phyloP scores from a whole-genome alignment of 2,888 invertebrate genomes.

The Scrobipalpa atriplicella region DNA sequence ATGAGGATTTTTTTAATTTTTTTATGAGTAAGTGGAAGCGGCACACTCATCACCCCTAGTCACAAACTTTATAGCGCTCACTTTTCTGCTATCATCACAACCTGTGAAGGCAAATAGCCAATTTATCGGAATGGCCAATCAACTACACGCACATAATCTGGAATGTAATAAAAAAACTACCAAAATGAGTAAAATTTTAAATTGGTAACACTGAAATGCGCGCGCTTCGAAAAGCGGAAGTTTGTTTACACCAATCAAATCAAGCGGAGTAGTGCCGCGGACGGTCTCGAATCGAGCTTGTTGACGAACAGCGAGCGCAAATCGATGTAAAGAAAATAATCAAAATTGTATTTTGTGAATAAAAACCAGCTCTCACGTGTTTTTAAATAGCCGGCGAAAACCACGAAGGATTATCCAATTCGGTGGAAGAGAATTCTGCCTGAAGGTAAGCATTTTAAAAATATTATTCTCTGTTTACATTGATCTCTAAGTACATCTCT shows the following conservation, averaged over 20 bases:
- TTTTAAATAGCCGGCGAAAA: conserved; percentile 10
- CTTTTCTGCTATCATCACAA: no score
- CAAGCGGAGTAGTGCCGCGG: conserved; percentile 47
- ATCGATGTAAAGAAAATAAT: conserved; percentile 46
- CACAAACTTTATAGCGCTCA: no score
- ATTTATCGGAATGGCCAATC: no score
- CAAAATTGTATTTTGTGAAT: conserved; percentile 27
- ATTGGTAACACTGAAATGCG: conserved; percentile 64
- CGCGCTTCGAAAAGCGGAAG: conserved; percentile 72
- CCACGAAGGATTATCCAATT: background rate
- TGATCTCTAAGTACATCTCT: background rate
- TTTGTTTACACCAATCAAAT: conserved; percentile 79
- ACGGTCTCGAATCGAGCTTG: conserved; percentile 52
- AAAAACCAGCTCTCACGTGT: conserved; percentile 34
- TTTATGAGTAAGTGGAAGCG: no score
- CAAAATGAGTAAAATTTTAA: conserved; percentile 31
- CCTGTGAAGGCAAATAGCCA: no score
- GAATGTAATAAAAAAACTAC: background rate
- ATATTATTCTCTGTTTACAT: conserved; percentile 14
- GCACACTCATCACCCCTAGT: no score
- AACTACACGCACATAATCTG: no score
- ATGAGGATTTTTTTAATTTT: no score
- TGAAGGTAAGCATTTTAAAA: conserved; percentile 3
- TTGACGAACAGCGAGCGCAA: conserved; percentile 49
- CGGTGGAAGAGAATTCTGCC: conserved; percentile 7